Conservation (phyloP, 2,888 invertebrate genomes). For the Drosophila gaucha region DNA sequence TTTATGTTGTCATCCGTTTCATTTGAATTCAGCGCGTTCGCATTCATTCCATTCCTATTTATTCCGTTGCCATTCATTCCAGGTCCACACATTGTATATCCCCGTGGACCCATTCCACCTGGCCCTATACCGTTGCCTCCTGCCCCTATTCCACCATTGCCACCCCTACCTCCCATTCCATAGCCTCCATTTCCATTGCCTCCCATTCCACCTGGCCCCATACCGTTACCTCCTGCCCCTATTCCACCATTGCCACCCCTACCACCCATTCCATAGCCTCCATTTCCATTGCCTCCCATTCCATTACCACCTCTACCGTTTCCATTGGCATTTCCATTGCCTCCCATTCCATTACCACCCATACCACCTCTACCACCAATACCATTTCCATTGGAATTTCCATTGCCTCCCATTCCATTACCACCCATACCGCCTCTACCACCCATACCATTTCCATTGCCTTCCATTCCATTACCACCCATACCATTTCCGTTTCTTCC, state of each 20-base stretch:
- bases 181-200: slow-evolving; percentile 3
- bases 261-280: slow-evolving; percentile 6
- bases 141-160: not conserved
- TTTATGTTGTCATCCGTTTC: slow-evolving; percentile 6
- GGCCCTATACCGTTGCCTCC: no score
- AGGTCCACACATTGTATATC: slow-evolving; percentile 1
- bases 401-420: slow-evolving; percentile 2
- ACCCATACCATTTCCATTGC: slow-evolving; percentile 4
- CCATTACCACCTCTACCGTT: slow-evolving; percentile 3
- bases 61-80: slow-evolving; percentile 27
- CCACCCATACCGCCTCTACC: slow-evolving; percentile 1
- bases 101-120: not conserved
- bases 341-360: slow-evolving; percentile 7
- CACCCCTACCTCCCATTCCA: not conserved
- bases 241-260: slow-evolving; percentile 1
- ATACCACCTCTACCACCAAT: not conserved
- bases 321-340: slow-evolving; percentile 3
- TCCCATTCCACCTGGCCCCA: slow-evolving; percentile 8
- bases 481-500: not conserved
- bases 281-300: slow-evolving; percentile 13
- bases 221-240: no score
- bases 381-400: slow-evolving; percentile 5
- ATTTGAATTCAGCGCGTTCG: slow-evolving; percentile 22
- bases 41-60: slow-evolving; percentile 22
- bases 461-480: slow-evolving; percentile 7